phyloP scores from a whole-genome alignment of 2,888 invertebrate species.

The Nephrotoma flavescens region DNA sequence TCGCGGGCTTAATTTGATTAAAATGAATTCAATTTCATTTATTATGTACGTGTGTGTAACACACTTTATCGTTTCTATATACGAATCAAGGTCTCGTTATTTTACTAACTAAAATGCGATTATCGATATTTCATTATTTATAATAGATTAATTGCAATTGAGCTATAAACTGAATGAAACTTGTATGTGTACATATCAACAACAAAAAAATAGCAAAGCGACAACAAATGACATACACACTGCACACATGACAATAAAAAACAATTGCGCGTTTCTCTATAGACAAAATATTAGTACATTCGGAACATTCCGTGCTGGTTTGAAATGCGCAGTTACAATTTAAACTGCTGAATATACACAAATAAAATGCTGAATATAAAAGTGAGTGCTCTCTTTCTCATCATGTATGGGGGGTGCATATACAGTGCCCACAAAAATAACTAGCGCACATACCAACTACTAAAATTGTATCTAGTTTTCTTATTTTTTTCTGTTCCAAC shows the following conservation, averaged over 20 bases:
- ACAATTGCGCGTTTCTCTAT: not conserved
- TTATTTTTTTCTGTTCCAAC: not conserved
- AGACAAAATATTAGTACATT: not conserved
- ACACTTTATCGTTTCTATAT: not conserved
- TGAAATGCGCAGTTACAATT: not conserved
- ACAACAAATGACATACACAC: not conserved
- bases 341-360: not conserved
- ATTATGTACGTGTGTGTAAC: not conserved
- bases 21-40: not conserved
- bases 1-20: no score
- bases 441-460: not conserved
- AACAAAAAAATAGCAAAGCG: not conserved
- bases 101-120: not conserved
- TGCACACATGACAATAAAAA: not conserved
- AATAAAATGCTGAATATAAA: not conserved
- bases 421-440: not conserved
- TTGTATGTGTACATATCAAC: not conserved
- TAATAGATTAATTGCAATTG: not conserved
- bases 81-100: not conserved
- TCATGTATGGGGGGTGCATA: not conserved
- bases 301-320: not conserved
- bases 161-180: not conserved
- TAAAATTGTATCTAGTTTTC: not conserved
- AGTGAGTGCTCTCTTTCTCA: not conserved
- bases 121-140: not conserved